A percentile compares a stretch with the other conserved stretches of the same genome.
phyloP scores from a whole-genome alignment of 2,113 vertebrate genomes.

The Anolis sagrei region DNA sequence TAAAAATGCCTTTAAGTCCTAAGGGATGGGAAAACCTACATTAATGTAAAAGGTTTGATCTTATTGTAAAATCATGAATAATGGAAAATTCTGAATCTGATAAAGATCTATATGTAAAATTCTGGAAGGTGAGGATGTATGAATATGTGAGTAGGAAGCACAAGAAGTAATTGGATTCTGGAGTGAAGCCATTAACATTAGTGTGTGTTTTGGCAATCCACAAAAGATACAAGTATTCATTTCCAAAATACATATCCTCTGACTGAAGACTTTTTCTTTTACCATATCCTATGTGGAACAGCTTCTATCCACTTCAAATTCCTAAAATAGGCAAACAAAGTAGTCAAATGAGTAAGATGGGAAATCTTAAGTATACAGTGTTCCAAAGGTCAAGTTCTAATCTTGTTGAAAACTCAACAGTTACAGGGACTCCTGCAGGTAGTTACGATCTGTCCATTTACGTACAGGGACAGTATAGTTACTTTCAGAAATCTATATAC shows the following conservation, averaged over 20 bases:
- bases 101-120: not conserved
- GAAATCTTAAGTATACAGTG: not conserved
- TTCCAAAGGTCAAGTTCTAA: not conserved
- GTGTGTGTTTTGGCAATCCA: not conserved
- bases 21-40: constrained; percentile 34
- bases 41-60: constrained; percentile 40
- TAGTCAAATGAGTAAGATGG: too few species aligned
- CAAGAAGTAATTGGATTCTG: not conserved
- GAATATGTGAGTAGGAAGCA: not conserved
- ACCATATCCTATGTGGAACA: not conserved
- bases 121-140: not conserved
- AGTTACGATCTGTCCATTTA: not conserved
- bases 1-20: constrained; percentile 45
- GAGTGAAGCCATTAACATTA: not conserved
- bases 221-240: not conserved
- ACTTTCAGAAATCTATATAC: not conserved
- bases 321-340: not conserved
- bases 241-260: not conserved
- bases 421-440: not conserved
- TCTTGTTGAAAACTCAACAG: too few species aligned
- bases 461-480: not conserved
- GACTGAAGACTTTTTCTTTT: not conserved
- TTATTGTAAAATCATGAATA: constrained; percentile 4
- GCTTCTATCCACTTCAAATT: not conserved
- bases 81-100: not conserved